Percentiles rank a stretch among this genome's conserved stretches.
Conservation (phyloP, 2,888 invertebrate genomes). For the Gasteruption jaculator region DNA sequence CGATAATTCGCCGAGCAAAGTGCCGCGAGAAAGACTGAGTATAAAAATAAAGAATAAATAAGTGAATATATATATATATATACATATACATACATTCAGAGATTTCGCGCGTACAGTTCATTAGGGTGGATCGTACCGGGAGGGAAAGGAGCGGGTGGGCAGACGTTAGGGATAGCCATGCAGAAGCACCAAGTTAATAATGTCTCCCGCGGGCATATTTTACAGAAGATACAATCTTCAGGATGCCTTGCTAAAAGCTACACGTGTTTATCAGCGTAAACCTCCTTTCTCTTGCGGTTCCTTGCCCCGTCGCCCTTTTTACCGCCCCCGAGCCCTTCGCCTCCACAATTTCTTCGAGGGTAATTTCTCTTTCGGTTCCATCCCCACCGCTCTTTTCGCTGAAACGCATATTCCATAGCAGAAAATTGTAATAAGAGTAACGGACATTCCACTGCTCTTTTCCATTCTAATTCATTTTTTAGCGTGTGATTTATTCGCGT, state of each 20-base stretch:
- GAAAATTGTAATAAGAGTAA: too few relatives aligned
- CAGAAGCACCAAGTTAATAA: conserved; percentile 50
- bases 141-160: conserved; percentile 22
- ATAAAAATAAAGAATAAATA: conserved; percentile 4
- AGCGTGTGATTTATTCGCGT: too few relatives aligned
- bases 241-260: conserved; percentile 51
- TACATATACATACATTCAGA: conserved; percentile 20
- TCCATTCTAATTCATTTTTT: too few relatives aligned
- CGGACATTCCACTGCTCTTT: too few relatives aligned
- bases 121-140: conserved; percentile 32
- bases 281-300: conserved; percentile 20
- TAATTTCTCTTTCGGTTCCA: conserved; percentile 25
- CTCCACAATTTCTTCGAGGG: conserved; percentile 34
- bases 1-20: conserved; percentile 30
- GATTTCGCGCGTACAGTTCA: conserved; percentile 34
- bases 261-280: conserved; percentile 50
- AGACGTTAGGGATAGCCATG: conserved; percentile 35
- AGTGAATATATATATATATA: background rate
- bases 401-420: too few relatives aligned
- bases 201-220: conserved; percentile 50
- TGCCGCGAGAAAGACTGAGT: too few relatives aligned
- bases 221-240: conserved; percentile 48
- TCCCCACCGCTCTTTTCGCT: too few relatives aligned
- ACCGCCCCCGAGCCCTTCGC: conserved; percentile 33
- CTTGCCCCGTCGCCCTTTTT: conserved; percentile 18